Evolutionary conservation across 35 echinoderm and acorn worm genomes (phyloP).

Genomic region (Strongylocentrotus purpuratus): DNA sequence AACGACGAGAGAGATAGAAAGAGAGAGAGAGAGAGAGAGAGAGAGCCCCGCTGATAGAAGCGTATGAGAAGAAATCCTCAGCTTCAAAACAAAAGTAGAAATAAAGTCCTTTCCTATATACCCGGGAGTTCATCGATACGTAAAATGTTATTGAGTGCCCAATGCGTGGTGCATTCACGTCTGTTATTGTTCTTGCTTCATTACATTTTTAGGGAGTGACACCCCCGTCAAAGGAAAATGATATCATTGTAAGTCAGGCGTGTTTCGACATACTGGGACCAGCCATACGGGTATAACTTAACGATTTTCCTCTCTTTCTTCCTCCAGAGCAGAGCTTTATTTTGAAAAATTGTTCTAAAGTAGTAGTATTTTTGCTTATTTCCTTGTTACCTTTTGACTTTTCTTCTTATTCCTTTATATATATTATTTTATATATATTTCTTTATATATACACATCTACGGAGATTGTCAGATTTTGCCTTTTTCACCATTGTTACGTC

Average conservation of each 20-base stretch:
- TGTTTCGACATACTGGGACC: background rate
- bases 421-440: no score
- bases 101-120: background rate
- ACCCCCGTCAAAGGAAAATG: background rate
- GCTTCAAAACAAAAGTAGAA: slow-evolving; percentile 30
- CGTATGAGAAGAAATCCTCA: background rate
- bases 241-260: background rate
- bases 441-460: no score
- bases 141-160: slow-evolving; percentile 18
- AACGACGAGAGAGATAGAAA: background rate
- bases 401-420: no score
- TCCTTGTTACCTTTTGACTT: background rate
- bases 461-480: no score
- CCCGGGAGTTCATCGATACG: background rate
- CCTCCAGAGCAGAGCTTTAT: background rate
- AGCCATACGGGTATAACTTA: background rate
- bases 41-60: background rate
- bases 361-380: background rate
- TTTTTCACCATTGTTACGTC: no score
- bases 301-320: background rate
- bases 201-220: slow-evolving; percentile 25
- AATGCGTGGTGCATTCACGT: background rate
- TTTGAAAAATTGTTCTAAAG: background rate
- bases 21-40: background rate
- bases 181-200: slow-evolving; percentile 47